Percentiles rank a stretch among this genome's conserved stretches.
Conservation (phyloP, 2,888 invertebrate species). For the Bellardia bayeri region DNA sequence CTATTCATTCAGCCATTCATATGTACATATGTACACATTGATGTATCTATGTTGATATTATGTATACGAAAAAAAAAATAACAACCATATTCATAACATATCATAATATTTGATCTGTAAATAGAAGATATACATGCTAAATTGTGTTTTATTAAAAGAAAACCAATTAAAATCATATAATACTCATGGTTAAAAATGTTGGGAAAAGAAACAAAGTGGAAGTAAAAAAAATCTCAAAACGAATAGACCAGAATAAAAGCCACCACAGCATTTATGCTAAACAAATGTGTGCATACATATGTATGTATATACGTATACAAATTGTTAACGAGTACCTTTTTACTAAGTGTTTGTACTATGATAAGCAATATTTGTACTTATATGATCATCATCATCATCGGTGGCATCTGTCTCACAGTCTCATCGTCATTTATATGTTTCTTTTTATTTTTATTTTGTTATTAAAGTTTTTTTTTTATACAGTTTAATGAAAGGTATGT, state of each 20-base stretch:
- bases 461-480: not conserved
- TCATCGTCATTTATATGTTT: constrained; percentile 14
- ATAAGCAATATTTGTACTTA: constrained; percentile 29
- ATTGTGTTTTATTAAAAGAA: constrained; percentile 66
- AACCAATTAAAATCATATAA: constrained; percentile 73
- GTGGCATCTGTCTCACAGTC: constrained; percentile 33
- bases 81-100: constrained; percentile 56
- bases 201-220: constrained; percentile 6
- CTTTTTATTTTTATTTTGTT: constrained; percentile 14
- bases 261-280: constrained; percentile 63
- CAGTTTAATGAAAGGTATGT: not conserved
- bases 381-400: constrained; percentile 56
- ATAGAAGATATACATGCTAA: constrained; percentile 66
- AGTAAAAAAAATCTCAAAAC: constrained; percentile 33
- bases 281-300: constrained; percentile 52
- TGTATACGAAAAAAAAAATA: not conserved
- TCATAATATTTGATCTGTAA: constrained; percentile 73
- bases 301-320: not conserved
- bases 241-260: constrained; percentile 62
- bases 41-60: not conserved
- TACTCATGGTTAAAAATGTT: constrained; percentile 62
- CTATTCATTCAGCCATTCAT: constrained; percentile 32
- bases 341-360: constrained; percentile 9
- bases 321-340: constrained; percentile 63
- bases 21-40: not conserved